These are phyloP conservation scores for Lepus americanus DNA, from an alignment of 2,113 vertebrate species.

Conservation along the genomic window DNA sequence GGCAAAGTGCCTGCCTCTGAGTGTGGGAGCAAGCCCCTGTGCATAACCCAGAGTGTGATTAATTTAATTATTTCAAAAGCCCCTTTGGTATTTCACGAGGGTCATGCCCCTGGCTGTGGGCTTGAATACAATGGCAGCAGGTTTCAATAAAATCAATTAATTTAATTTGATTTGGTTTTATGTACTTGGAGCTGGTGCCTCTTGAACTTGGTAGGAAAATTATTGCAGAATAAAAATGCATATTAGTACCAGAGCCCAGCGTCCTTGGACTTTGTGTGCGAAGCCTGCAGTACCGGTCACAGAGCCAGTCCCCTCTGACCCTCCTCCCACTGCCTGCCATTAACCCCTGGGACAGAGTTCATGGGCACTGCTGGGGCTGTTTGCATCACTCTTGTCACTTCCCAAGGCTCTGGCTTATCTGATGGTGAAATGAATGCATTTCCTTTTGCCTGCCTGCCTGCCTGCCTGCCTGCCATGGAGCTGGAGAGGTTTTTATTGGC, in stretches of 20 bases:
- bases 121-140: slow-evolving; percentile 79
- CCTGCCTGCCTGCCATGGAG: neutral
- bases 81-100: slow-evolving; percentile 81
- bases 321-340: neutral
- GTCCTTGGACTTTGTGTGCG: slow-evolving; percentile 73
- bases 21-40: slow-evolving; percentile 34
- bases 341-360: neutral
- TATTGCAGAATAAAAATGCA: slow-evolving; percentile 83
- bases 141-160: slow-evolving; percentile 86
- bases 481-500: slow-evolving; percentile 2
- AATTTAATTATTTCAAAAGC: slow-evolving; percentile 84
- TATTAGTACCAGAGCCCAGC: slow-evolving; percentile 64
- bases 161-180: slow-evolving; percentile 85
- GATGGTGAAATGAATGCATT: neutral
- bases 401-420: slow-evolving; percentile 13
- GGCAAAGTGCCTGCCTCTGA: neutral
- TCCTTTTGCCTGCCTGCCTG: neutral
- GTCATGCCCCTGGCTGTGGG: slow-evolving; percentile 77
- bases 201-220: slow-evolving; percentile 84
- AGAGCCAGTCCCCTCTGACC: neutral
- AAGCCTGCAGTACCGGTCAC: slow-evolving; percentile 41
- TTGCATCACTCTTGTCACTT: neutral
- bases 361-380: neutral
- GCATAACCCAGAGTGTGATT: slow-evolving; percentile 73
- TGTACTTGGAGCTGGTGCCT: slow-evolving; percentile 81